These are phyloP conservation scores for Fistularia commersonii DNA, from an alignment of 2,797 vertebrate species.

Conservation along the genomic window DNA sequence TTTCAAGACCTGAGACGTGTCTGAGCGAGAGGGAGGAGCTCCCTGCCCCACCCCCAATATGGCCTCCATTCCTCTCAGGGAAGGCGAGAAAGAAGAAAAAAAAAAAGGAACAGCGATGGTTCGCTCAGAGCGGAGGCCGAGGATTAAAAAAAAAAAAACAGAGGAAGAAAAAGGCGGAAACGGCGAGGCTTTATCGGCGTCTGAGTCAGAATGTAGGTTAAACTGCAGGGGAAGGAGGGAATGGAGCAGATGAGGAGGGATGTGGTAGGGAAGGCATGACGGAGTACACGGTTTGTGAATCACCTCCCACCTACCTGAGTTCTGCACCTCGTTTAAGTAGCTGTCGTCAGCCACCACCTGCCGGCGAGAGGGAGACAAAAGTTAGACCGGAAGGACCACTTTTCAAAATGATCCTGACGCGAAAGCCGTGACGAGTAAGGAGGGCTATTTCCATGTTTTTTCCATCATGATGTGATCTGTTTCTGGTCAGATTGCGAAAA, in stretches of 20 bases:
- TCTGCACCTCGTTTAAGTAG: slow-evolving; percentile 79
- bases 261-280: slow-evolving; percentile 33
- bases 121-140: slow-evolving; percentile 21
- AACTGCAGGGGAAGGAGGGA: slow-evolving; percentile 21
- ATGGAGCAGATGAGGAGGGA: slow-evolving; percentile 7
- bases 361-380: slow-evolving; percentile 35
- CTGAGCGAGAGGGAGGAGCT: slow-evolving; percentile 26
- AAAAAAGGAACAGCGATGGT: slow-evolving; percentile 18
- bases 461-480: too few relatives aligned
- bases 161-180: slow-evolving; percentile 12
- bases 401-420: not conserved
- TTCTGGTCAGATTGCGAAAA: too few relatives aligned
- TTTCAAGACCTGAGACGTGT: too few relatives aligned
- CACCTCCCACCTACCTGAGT: slow-evolving; percentile 71
- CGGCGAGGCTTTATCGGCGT: slow-evolving; percentile 20
- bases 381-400: not conserved
- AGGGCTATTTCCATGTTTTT: too few relatives aligned
- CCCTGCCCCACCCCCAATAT: slow-evolving; percentile 41
- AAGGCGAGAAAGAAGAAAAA: slow-evolving; percentile 14
- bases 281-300: slow-evolving; percentile 4
- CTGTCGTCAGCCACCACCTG: slow-evolving; percentile 78
- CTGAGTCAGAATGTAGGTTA: slow-evolving; percentile 54
- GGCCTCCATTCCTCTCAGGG: slow-evolving; percentile 18
- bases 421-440: too few relatives aligned
- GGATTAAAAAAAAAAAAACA: slow-evolving; percentile 15